Base-by-base conservation (phyloP, 2,113 vertebrate genomes). In the Rynchops niger region DNA sequence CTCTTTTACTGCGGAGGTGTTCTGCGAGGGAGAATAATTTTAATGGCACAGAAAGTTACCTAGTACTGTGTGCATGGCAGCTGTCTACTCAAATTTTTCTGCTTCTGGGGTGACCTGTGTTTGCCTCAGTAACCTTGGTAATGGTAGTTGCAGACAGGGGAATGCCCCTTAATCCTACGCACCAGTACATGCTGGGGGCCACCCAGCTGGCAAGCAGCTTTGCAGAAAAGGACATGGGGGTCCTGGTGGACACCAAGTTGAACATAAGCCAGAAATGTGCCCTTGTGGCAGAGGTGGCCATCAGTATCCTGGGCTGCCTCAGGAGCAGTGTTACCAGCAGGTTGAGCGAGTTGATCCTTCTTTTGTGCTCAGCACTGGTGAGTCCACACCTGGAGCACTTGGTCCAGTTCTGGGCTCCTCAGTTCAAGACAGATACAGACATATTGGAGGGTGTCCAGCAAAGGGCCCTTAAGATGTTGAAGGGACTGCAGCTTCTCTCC, bases 391-490 rank as follows among this genome's bases (percentile, higher is more conserved):
- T 91, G 17, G 19, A 47, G 6, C 7, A 10, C 38, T 55, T 42
- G 2, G 6, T 84, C 40, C 9, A 17, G 11, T 59, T 85, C 61
- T 79, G 36, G 82, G 15, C 52, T 90, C 59, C 38, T 67, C 23
- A 9, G 9, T 55, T 66, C 6, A 25, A 63, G 65, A 55, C 12
- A 55, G 8, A 9, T 22, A 9, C 0, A 4, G 52, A 58, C 4
- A 1, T 67, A 25, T 2, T 42, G 42, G 22, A 45, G 22, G 3
- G 29, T 23, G 10, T 86, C 9, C 17, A 38, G 11, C 0, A 0
- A 69, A 80, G 26, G 26, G 9, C 29, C 20, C 13, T 29, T 17
- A 45, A 70, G 25, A 12, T 36, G 25, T 5, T 50, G 52, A 45
- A 72, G 32, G n/a, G 19, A 29, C 25, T 26, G 30, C 30, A 58